These are phyloP conservation scores for Ciconia boyciana DNA, from an alignment of 2,113 vertebrate species.

Conservation along the genomic window DNA sequence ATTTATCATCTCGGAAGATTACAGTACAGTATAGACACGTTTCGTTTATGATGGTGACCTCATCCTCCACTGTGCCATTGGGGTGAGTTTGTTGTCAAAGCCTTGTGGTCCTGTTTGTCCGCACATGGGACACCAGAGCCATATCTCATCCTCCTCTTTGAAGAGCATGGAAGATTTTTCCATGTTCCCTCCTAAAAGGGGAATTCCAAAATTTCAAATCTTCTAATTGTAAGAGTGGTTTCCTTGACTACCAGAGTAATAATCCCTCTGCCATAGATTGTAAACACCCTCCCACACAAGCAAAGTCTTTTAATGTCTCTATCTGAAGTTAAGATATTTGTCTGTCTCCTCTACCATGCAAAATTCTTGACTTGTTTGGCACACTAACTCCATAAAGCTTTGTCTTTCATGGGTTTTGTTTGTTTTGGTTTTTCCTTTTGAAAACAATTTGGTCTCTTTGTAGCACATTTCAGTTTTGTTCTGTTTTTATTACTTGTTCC, in stretches of 20 bases:
- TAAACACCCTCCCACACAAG: not conserved
- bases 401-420: not conserved
- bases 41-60: not conserved
- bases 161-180: not conserved
- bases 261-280: not conserved
- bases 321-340: not conserved
- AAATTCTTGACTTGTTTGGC: not conserved
- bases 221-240: not conserved
- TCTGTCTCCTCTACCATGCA: not conserved
- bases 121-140: not conserved
- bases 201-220: not conserved
- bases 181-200: not conserved
- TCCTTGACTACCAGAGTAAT: not conserved
- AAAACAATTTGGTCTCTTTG: conserved; percentile 1
- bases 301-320: not conserved
- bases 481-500: not conserved
- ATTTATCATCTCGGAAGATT: not conserved
- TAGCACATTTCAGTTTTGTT: not conserved
- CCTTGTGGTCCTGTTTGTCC: not conserved
- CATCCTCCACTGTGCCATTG: accelerated
- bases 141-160: not conserved
- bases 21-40: not conserved
- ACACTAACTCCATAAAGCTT: not conserved
- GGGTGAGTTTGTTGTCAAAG: not conserved
- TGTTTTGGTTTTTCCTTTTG: conserved; percentile 14